Evolutionary conservation across 2,888 invertebrate genomes (phyloP), one percentile per base, ranked within the genome.

Genomic region (Plebejus argus): DNA sequence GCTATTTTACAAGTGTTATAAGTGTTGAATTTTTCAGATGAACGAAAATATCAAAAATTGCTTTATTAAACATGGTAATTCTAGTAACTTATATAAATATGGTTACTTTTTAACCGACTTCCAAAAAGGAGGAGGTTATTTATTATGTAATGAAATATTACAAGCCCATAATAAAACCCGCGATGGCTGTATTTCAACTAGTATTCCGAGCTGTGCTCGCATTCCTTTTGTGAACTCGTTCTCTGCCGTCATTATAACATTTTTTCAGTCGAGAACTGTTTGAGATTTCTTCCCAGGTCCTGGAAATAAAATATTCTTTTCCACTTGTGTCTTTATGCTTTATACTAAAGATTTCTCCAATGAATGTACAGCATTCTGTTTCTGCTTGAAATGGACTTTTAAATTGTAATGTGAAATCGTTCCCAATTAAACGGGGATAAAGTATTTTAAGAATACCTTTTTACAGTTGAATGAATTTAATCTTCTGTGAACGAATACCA

Each of bases 221-320:
- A 72, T 74, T 49, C 3, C 74, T 28, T 23, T 74, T 74, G 53
- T 72, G 35, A 12, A 39, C n/a, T 72, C 18, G 28, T 53, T 15
- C 23, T 49, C 23, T 20, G 49, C 28, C 23, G 23, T 74, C 74
- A 74, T 74, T 74, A 74, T 53, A 74, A 74, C 23, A 74, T 74
- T 53, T 74, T 49, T 53, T 49, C 74, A 53, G 49, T 53, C 18
- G 5, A 74, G 35, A 28, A 74, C 74, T 74, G 49, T 74, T 53
- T 74, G 74, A 74, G 74, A 74, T 53, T 33, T 74, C 72, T 72
- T 72, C 18, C 23, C 10, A 20, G 74, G 12, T 49, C 53, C 49
- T 15, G 49, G 28, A 18, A 74, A 74, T 49, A 74, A 49, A 49
- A 49, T 53, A 49, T 74, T 74, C 74, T 74, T 18, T 74, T 28